Percentiles rank a stretch among this genome's conserved stretches.
Evolutionary conservation across 2,113 vertebrate genomes (phyloP).

Genomic region (Nycticebus coucang): DNA sequence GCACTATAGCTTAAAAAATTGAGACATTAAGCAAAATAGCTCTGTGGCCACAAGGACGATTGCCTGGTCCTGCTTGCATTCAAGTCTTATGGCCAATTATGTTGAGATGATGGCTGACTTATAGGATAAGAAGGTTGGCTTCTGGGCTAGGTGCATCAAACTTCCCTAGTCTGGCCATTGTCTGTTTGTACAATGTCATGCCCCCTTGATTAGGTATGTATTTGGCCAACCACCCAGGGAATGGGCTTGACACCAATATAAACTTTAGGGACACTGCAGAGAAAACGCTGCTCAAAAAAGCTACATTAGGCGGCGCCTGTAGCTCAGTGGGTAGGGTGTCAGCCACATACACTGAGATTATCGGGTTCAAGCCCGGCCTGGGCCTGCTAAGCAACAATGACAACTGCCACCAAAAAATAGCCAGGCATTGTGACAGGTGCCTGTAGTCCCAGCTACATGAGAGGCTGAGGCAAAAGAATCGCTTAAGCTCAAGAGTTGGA

Average conservation of each 20-base stretch:
- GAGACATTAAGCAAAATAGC: background rate
- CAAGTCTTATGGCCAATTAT: background rate
- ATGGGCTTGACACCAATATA: no score
- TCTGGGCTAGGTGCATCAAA: no score
- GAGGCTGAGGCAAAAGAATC: no score
- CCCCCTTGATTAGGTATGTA: background rate
- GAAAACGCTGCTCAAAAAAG: background rate
- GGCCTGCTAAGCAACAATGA: no score
- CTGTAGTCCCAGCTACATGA: no score
- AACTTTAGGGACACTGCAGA: background rate
- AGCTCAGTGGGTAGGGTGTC: no score
- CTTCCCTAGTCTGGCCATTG: no score
- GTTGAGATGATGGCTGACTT: background rate
- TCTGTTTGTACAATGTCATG: background rate
- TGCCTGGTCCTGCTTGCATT: background rate
- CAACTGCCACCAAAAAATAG: no score
- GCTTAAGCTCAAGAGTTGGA: no score
- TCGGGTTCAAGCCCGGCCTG: no score
- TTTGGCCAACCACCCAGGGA: background rate
- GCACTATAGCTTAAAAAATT: background rate
- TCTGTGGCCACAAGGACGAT: background rate
- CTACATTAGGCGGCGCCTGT: background rate
- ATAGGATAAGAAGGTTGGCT: background rate
- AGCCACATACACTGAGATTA: no score
- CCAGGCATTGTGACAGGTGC: no score